Base-by-base conservation (phyloP, 2,113 vertebrate genomes). In the Chamaetylas fuelleborni region DNA sequence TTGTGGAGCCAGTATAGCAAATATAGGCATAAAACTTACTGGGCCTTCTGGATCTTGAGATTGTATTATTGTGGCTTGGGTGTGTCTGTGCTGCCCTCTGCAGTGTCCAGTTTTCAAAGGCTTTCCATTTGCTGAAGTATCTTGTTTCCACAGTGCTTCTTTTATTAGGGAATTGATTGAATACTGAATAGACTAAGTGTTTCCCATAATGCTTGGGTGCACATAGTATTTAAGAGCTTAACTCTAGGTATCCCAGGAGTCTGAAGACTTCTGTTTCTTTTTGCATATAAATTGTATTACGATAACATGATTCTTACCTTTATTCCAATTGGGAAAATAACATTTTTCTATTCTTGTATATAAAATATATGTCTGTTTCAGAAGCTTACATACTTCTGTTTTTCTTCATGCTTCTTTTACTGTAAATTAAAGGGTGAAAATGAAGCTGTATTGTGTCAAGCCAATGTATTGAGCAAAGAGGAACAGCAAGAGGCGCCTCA, bases 351-450 rank as follows among this genome's bases (percentile, higher is more conserved):
- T 20, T 56, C 61, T 65, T 54, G 14, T 53, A 5, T 31, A 34
- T 77, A 36, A 81, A 92, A 64, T 33, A 17, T 5, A 42, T 3
- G 11, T 45, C 12, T 65, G 2, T 34, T 93, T 78, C 69, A 31
- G 62, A 78, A 66, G 24, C 5, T 69, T 84, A 16, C 6, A 43
- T 86, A 25, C 43, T 73, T 54, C 6, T 86, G 3, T 72, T 69
- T 48, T 81, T 53, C 25, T 71, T 89, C 6, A 56, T 47, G 11
- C n/a, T 92, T 96, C 76, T 86, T 96, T 94, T 76, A 94, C 90
- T 79, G 29, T 78, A 94, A 94, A 77, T 90, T 80, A 85, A 92
- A 94, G 91, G 71, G 47, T 94, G 93, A 96, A 90, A 83, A 88
- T 85, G 87, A 97, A 94, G 67, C 81, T 86, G 58, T 79, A n/a